Percentiles rank a stretch among this genome's conserved stretches.
These are phyloP conservation scores for Microcebus tavaratra DNA, from an alignment of 2,113 vertebrate species.

Conservation along the genomic window DNA sequence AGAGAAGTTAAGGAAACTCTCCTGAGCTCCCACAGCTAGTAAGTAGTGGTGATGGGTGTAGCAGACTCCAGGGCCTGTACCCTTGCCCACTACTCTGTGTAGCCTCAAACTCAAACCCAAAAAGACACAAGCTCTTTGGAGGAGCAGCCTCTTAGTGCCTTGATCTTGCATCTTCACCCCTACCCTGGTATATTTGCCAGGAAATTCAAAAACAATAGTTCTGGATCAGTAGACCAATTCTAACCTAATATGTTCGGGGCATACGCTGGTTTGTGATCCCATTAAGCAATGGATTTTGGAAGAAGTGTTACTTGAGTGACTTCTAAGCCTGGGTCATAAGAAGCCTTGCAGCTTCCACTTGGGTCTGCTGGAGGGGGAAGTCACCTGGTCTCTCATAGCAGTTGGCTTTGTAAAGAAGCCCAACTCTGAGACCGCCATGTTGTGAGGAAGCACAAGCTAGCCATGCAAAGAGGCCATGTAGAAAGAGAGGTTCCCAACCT, in stretches of 20 bases:
- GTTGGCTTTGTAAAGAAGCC: not conserved
- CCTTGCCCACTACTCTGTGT: too few relatives aligned
- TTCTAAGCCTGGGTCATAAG: not conserved
- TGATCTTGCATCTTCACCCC: not conserved
- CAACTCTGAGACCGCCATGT: not conserved
- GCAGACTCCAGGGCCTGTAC: not conserved
- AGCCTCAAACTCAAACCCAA: not conserved
- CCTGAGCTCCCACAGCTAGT: not conserved
- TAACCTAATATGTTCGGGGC: not conserved
- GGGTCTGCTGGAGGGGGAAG: not conserved
- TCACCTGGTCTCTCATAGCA: not conserved
- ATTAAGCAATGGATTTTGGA: not conserved
- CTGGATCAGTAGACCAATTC: not conserved
- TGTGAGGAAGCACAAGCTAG: not conserved
- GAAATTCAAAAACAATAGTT: not conserved
- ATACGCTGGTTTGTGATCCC: not conserved
- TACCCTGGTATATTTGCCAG: not conserved
- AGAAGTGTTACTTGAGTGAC: not conserved
- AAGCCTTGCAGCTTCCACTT: not conserved
- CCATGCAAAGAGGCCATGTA: not conserved
- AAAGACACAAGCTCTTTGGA: not conserved
- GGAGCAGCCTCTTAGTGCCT: not conserved
- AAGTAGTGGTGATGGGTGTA: not conserved
- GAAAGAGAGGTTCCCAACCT: not conserved
- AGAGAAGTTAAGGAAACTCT: not conserved